Base-by-base conservation (phyloP, 2,888 invertebrate species). In the Chloroclystis v-ata region DNA sequence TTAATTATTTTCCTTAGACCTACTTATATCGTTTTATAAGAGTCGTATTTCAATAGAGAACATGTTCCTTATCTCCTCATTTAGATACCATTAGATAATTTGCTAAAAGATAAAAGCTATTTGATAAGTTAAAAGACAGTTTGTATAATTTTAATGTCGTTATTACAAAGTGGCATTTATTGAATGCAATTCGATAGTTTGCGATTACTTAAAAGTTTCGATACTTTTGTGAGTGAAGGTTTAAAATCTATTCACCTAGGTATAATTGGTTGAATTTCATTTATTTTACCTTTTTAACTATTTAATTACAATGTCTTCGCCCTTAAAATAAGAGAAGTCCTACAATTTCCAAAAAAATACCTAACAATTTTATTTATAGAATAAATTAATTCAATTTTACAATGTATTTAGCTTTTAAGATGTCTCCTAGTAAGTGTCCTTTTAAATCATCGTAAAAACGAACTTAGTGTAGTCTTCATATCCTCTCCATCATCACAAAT, bases 391-490 rank as follows among this genome's bases (percentile, higher is more conserved):
- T 53, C 24, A 52, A 41, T 54, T 57, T 44, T 53, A 51, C 47
- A 2, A 28, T 4, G 43, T 47, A 44, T 16, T 59, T 72, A 72
- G 65, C 56, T 65, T 60, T 35, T 72, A 72, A 74, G 67, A 52
- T 60, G 59, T 69, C 61, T 73, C 71, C 72, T 76, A 73, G 75
- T 70, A 84, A 83, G 84, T 84, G 84, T 67, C 84, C 84, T 84
- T 83, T 75, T 70, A 69, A 73, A 65, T 59, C 61, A 59, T 64
- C 32, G 62, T 67, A 25, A 20, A 29, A 38, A 61, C 56, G 60
- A 67, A 56, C 56, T 69, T 33, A 75, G 60, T 59, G 32, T 65
- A 71, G 63, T 52, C 57, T 60, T 57, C 52, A 60, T 61, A 59
- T 59, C 60, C 66, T 63, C 49, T 59, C 58, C 59, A 54, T 67